Evolutionary conservation across 2,113 vertebrate genomes (phyloP), one percentile per base, ranked within the genome.

Genomic region (Erinaceus europaeus): DNA sequence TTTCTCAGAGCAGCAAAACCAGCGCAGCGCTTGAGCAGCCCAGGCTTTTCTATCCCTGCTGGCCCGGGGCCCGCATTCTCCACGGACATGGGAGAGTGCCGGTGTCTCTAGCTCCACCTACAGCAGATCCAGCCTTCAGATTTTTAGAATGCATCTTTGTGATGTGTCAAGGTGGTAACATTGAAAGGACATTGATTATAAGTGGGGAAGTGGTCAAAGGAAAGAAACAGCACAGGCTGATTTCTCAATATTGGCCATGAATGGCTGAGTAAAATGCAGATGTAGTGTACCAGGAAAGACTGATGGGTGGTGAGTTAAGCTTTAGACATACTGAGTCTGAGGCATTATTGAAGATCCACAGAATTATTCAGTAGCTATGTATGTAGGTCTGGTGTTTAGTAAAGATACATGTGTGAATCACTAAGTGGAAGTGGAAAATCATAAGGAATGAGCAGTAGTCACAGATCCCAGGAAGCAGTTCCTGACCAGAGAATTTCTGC

Each of bases 381-480:
- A 50, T 62, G 3, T 76, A 23, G 50, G 40, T 80, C 73, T 92
- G 64, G 48, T 40, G 61, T 65, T 93, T 55, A 74, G 90, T 53
- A 81, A 89, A 93, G 75, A 87, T 68, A 68, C 23, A 87, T 38
- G 20, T 23, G 32, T 82, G 74, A 92, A 36, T 92, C 88, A 91
- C 46, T 48, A 38, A 50, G 64, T 36, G 38, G 53, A 91, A 91
- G 69, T 23, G 77, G 75, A 81, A 67, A 89, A 29, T 87, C 88
- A 87, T 29, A 25, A 20, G 55, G 57, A 20, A 64, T 71, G 13
- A 68, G n/a, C 44, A 13, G 50, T 65, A 46, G 34, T 13, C 7
- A 20, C 21, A 40, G 25, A 27, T 46, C 25, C 23, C 14, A 20
- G 4, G 21, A 18, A 32, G 48, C 23, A 8, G 29, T 23, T 89